phyloP scores from a whole-genome alignment of 2,113 vertebrate species.

The Castor canadensis region DNA sequence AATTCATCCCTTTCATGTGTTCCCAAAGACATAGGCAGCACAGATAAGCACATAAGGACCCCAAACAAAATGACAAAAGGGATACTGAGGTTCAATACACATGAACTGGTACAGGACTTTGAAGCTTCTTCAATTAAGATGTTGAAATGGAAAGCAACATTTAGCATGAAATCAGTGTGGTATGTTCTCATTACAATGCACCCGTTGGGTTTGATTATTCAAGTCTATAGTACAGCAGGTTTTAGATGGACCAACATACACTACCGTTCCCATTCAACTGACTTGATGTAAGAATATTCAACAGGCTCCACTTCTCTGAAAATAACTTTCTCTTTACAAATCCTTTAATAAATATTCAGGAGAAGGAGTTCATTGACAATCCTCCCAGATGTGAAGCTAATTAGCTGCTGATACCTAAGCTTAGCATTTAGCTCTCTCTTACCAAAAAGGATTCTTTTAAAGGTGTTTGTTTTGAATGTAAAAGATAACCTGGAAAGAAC shows the following conservation, averaged over 20 bases:
- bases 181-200: constrained; percentile 13
- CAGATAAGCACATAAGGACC: neutral
- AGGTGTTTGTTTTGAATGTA: constrained; percentile 68
- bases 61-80: neutral
- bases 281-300: neutral
- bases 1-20: fast-evolving
- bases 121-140: constrained; percentile 64
- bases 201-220: neutral
- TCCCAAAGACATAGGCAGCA: neutral
- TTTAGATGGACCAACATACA: neutral
- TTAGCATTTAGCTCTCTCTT: constrained; percentile 53
- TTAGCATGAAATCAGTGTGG: constrained; percentile 59
- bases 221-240: neutral
- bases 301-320: neutral
- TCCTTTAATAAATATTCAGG: constrained; percentile 68
- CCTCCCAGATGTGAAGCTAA: constrained; percentile 59
- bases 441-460: constrained; percentile 57
- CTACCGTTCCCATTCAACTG: neutral
- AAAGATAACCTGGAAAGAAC: constrained; percentile 64
- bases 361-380: constrained; percentile 44
- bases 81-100: neutral
- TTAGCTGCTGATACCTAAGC: constrained; percentile 68
- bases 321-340: constrained; percentile 54
- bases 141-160: constrained; percentile 72
- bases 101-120: neutral